Evolutionary conservation across 2,797 vertebrate genomes (phyloP).

Genomic region (Sebastiscus tertius): DNA sequence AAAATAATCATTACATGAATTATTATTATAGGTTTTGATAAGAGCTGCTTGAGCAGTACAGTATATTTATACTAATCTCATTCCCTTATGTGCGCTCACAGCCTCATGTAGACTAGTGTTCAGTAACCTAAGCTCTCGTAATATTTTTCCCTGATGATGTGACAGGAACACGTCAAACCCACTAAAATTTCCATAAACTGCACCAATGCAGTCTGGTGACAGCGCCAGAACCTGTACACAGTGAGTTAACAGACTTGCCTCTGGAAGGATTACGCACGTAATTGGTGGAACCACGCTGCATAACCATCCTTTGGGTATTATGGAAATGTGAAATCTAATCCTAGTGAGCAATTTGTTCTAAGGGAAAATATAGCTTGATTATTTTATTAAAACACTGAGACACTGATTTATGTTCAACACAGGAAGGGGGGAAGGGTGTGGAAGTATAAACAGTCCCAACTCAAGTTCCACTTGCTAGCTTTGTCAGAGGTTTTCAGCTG

Average conservation of each 20-base stretch:
- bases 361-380: conserved; percentile 33
- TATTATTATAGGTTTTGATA: conserved; percentile 10
- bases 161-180: conserved; percentile 3
- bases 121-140: background rate
- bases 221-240: conserved; percentile 22
- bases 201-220: background rate
- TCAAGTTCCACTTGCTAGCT: background rate
- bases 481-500: background rate
- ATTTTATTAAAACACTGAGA: conserved; percentile 1
- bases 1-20: background rate
- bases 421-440: background rate
- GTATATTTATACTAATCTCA: background rate
- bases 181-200: conserved; percentile 14
- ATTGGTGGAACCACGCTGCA: conserved; percentile 56
- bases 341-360: conserved; percentile 51
- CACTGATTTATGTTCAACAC: background rate
- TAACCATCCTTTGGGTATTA: conserved; percentile 60
- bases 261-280: conserved; percentile 63
- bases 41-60: background rate
- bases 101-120: background rate
- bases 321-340: conserved; percentile 68
- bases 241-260: conserved; percentile 32
- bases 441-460: background rate
- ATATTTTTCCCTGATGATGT: conserved; percentile 14
- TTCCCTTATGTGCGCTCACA: background rate